Conservation (phyloP, 2,797 vertebrate species). For the Lutjanus campechanus region DNA sequence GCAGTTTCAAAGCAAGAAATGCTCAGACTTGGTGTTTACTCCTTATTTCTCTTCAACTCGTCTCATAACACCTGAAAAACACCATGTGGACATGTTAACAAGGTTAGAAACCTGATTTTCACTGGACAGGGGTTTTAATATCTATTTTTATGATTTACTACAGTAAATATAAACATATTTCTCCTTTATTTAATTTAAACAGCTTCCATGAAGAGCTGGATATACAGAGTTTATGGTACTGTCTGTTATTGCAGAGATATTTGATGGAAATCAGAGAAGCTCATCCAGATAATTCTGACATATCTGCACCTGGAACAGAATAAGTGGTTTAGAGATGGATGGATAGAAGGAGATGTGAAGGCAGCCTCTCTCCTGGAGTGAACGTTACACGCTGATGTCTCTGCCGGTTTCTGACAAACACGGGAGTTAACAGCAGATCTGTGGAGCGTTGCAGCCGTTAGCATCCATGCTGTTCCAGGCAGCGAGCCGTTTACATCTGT, state of each 20-base stretch:
- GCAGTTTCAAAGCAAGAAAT: no score
- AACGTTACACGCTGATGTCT: conserved; percentile 3
- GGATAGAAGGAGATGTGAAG: neutral
- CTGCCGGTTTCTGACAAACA: conserved; percentile 34
- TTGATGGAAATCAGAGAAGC: neutral
- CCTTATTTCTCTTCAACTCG: no score
- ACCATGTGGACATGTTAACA: no score
- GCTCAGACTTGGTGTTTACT: no score
- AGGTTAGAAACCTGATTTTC: no score
- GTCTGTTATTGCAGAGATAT: neutral
- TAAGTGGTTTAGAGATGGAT: conserved; percentile 17
- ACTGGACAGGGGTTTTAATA: no score
- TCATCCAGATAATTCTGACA: neutral
- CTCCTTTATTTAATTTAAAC: neutral
- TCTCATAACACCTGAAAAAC: no score
- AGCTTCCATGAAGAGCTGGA: no score
- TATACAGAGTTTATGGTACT: neutral
- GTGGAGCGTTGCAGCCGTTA: conserved; percentile 58
- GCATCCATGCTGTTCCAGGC: conserved; percentile 45
- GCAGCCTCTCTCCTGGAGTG: conserved; percentile 5
- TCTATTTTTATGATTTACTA: no score
- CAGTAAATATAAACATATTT: no score
- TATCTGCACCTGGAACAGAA: neutral
- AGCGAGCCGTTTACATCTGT: conserved; percentile 60
- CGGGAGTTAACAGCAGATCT: conserved; percentile 40